Evolutionary conservation across 2,888 invertebrate species (phyloP).

Genomic region (Glyphotaelius pellucidus): DNA sequence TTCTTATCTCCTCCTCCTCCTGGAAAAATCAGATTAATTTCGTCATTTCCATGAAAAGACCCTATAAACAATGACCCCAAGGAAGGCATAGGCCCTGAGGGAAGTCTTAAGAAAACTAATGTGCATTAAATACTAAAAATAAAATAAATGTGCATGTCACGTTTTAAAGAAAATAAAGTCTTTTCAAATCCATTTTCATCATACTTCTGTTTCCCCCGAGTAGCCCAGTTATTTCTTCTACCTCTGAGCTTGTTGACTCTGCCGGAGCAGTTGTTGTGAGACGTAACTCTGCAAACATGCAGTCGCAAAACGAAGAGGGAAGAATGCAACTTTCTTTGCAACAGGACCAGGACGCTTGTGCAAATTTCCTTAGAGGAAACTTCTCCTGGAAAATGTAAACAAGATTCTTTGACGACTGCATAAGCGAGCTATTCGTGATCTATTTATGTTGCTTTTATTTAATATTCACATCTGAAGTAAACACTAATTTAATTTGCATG

Average conservation of each 20-base stretch:
- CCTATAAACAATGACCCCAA: background rate
- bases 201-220: background rate
- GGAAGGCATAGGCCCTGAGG: background rate
- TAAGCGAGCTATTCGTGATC: slow-evolving; percentile 20
- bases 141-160: too few species aligned
- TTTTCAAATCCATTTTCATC: background rate
- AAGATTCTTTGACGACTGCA: slow-evolving; percentile 3
- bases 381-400: background rate
- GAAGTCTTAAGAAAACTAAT: background rate
- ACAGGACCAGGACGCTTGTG: background rate
- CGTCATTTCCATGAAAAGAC: background rate
- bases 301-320: background rate
- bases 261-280: background rate
- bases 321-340: slow-evolving; percentile 1
- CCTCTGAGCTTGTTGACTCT: background rate
- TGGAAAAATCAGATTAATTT: background rate
- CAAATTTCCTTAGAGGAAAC: background rate
- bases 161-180: background rate
- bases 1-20: too few species aligned
- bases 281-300: background rate
- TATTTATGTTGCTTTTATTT: background rate
- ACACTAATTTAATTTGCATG: background rate
- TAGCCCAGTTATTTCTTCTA: background rate
- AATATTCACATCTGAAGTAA: background rate
- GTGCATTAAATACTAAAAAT: too few species aligned